phyloP scores from a whole-genome alignment of 1,140 invertebrate genomes.

The Chironomus striatipennis region DNA sequence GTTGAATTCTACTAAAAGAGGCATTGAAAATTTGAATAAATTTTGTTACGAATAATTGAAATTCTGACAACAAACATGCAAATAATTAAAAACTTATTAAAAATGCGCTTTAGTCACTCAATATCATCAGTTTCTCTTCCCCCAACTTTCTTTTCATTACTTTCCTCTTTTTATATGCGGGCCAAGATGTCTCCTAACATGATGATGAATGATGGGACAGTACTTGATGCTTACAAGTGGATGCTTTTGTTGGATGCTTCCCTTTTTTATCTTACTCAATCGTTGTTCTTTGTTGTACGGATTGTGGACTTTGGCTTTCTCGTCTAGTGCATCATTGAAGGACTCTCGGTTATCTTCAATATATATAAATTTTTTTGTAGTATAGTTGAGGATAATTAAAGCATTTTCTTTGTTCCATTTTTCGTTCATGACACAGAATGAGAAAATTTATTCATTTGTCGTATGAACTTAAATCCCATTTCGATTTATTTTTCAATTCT shows the following conservation, averaged over 20 bases:
- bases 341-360: neutral
- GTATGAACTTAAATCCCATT: neutral
- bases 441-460: neutral
- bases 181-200: neutral
- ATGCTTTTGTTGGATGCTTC: neutral
- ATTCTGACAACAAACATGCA: too few species aligned
- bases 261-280: neutral
- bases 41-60: too few species aligned
- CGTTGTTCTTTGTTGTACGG: neutral
- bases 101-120: neutral
- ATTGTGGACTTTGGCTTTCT: neutral
- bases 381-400: neutral
- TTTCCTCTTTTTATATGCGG: too few species aligned
- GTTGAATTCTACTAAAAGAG: too few species aligned
- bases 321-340: neutral
- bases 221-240: neutral
- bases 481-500: neutral
- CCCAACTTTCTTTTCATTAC: too few species aligned
- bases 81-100: too few species aligned
- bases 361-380: neutral
- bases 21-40: too few species aligned
- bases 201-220: constrained; percentile 6
- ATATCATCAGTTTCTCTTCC: neutral
- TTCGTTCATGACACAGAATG: too few species aligned
- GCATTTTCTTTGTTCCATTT: neutral